Evolutionary conservation across 2,113 vertebrate genomes (phyloP).

Genomic region (Brachyhypopomus occidentalis): DNA sequence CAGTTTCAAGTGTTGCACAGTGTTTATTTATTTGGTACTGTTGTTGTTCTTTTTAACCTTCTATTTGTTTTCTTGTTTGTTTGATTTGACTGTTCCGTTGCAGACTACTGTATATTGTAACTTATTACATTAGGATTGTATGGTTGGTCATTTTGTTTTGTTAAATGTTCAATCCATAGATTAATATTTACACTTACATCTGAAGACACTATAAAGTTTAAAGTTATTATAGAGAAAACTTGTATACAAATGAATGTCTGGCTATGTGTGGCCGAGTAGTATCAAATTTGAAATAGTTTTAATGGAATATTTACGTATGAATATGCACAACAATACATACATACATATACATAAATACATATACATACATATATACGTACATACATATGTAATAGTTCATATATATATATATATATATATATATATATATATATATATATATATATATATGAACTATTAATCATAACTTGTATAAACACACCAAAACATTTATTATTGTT

Average conservation of each 20-base stretch:
- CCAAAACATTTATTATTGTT: slow-evolving; percentile 85
- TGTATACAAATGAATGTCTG: slow-evolving; percentile 93
- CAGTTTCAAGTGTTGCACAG: slow-evolving; percentile 79
- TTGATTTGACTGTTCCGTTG: slow-evolving; percentile 62
- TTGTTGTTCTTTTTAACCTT: slow-evolving; percentile 60
- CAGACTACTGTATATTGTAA: slow-evolving; percentile 74
- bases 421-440: slow-evolving; percentile 72
- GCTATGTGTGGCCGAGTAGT: slow-evolving; percentile 90
- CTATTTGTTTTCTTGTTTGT: slow-evolving; percentile 68
- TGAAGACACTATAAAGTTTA: slow-evolving; percentile 75
- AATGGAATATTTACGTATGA: slow-evolving; percentile 71
- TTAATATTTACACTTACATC: slow-evolving; percentile 77
- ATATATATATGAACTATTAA: slow-evolving; percentile 74
- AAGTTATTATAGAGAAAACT: slow-evolving; percentile 75
- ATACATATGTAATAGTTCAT: slow-evolving; percentile 62
- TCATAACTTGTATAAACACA: slow-evolving; percentile 94
- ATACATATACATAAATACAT: slow-evolving; percentile 73
- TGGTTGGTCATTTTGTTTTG: slow-evolving; percentile 65
- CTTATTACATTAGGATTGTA: slow-evolving; percentile 89
- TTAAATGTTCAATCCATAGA: slow-evolving; percentile 71
- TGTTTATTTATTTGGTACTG: slow-evolving; percentile 48
- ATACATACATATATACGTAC: slow-evolving; percentile 70
- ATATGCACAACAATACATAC: slow-evolving; percentile 56
- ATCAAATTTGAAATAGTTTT: slow-evolving; percentile 86
- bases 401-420: slow-evolving; percentile 60